phyloP scores from a whole-genome alignment of 1,140 invertebrate genomes.

The Drosophila neocordata region DNA sequence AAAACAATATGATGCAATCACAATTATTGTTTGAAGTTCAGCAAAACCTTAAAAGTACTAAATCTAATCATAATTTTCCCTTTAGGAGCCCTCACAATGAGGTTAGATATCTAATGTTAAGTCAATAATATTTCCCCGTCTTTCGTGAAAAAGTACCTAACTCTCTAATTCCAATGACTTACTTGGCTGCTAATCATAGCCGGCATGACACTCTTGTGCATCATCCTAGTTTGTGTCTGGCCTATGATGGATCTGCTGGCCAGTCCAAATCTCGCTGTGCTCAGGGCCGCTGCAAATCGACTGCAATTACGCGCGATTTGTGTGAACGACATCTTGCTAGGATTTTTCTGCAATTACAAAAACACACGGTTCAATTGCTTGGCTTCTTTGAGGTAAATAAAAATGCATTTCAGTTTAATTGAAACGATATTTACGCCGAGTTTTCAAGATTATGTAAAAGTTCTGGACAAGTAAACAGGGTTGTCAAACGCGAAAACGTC shows the following conservation, averaged over 20 bases:
- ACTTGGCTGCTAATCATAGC: constrained; percentile 68
- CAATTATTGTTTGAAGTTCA: not conserved
- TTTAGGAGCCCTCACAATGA: constrained; percentile 50
- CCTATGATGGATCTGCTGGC: constrained; percentile 40
- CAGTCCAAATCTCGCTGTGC: constrained; percentile 59
- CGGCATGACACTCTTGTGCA: constrained; percentile 70
- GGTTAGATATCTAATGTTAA: constrained; percentile 49
- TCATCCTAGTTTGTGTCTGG: constrained; percentile 68
- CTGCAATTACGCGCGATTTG: constrained; percentile 77
- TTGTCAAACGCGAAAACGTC: not conserved
- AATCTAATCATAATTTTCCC: not conserved
- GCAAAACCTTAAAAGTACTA: not conserved
- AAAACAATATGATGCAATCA: constrained; percentile 60
- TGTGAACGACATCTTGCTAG: constrained; percentile 67
- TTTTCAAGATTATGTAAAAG: constrained; percentile 79
- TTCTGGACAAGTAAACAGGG: constrained; percentile 57
- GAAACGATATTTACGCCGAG: constrained; percentile 63
- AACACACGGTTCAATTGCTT: constrained; percentile 11
- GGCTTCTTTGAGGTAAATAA: not conserved
- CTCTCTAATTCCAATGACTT: constrained; percentile 31
- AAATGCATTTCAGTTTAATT: not conserved
- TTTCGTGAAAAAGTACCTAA: not conserved
- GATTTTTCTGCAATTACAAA: constrained; percentile 45
- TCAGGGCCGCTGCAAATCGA: constrained; percentile 69
- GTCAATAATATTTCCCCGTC: not conserved